Conservation (phyloP, 2,888 invertebrate genomes). For the Ptilodon capucinus region DNA sequence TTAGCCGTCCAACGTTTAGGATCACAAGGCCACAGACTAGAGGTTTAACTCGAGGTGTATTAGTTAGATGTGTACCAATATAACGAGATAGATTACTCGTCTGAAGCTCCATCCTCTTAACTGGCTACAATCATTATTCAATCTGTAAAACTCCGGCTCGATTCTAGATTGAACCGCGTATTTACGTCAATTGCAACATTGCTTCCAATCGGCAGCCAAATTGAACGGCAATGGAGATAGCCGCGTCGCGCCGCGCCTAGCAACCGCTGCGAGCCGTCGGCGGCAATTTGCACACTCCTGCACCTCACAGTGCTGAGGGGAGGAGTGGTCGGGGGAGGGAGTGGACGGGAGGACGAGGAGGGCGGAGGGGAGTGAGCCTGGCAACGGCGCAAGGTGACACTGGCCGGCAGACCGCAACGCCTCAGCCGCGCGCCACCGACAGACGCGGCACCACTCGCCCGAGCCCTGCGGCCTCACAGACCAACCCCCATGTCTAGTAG, state of each 20-base stretch:
- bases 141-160: background rate
- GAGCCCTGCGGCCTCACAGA: background rate
- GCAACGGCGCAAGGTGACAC: slow-evolving; percentile 6
- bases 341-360: background rate
- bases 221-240: background rate
- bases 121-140: background rate
- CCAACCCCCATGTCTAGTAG: background rate
- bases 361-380: background rate
- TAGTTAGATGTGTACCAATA: too few species aligned
- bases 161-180: background rate
- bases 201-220: background rate
- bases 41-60: too few species aligned
- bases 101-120: too few species aligned
- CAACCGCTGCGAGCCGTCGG: background rate
- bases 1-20: too few species aligned
- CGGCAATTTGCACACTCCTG: background rate
- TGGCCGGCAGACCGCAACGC: slow-evolving; percentile 2
- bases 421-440: background rate
- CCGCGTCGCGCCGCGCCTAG: background rate
- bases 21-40: too few species aligned
- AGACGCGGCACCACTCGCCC: background rate
- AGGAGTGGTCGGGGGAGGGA: background rate
- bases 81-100: too few species aligned
- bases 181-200: background rate
- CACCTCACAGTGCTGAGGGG: background rate